Conservation (phyloP, 2,888 invertebrate genomes). For the Sussaba pulchella region DNA sequence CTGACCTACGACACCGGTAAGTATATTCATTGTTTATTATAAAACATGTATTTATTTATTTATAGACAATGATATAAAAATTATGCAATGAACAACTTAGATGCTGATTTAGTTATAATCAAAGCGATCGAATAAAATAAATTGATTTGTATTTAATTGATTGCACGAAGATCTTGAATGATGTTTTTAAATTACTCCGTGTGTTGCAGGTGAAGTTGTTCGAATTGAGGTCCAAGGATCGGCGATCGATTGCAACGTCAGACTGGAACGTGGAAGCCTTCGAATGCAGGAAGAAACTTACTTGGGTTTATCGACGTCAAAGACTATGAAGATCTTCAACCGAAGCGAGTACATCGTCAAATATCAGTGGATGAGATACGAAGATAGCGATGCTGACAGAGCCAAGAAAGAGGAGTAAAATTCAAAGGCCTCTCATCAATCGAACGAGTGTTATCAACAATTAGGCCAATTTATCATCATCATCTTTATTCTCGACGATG, state of each 20-base stretch:
- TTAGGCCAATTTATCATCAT: neutral
- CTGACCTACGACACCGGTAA: conserved; percentile 83
- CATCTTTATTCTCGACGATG: neutral
- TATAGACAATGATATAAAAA: too few species aligned
- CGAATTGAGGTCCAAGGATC: conserved; percentile 84
- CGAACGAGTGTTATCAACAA: neutral
- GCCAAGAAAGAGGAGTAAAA: conserved; percentile 73
- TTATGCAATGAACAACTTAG: neutral
- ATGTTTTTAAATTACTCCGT: neutral
- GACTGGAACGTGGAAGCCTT: conserved; percentile 85
- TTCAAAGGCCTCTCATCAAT: conserved; percentile 7
- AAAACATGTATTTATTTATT: neutral
- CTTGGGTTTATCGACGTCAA: conserved; percentile 86
- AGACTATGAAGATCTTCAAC: conserved; percentile 86
- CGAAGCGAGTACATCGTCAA: conserved; percentile 85
- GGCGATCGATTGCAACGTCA: conserved; percentile 85
- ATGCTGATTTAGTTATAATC: too few species aligned
- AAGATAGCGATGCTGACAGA: conserved; percentile 83
- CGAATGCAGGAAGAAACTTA: conserved; percentile 87
- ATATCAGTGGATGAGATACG: conserved; percentile 87
- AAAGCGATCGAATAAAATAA: too few species aligned
- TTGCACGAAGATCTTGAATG: neutral
- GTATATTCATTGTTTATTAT: conserved; percentile 14
- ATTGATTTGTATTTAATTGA: too few species aligned
- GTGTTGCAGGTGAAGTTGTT: conserved; percentile 85